Base-by-base conservation (phyloP, 2,797 vertebrate genomes). In the Falco berigora region DNA sequence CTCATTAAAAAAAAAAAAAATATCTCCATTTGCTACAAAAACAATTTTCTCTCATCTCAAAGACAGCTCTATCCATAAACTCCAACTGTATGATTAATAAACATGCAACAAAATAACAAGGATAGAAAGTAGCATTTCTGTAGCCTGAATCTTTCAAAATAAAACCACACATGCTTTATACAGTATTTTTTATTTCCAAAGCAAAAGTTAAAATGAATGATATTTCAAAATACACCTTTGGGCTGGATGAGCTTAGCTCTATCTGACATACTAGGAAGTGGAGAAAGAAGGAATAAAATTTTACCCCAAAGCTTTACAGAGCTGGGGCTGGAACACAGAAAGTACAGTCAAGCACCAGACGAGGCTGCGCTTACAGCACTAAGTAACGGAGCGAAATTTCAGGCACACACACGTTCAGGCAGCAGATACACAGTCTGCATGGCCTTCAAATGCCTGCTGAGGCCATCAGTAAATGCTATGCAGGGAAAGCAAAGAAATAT, bases 101-200 rank as follows among this genome's bases (percentile, higher is more conserved):
- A 71, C 21, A 73, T 2, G 61, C 4, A 28, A 76, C 19, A 88
- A 92, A 68, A 55, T n/a, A 91, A 47, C 23, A 73, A 18, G 32
- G 42, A 52, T 9, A 76, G 8, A 84, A 84, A 82, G 40, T 34
- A 88, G 53, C 69, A 73, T 84, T 88, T 75, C 52, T 46, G 46
- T 36, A 78, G 28, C 22, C 36, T 18, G 24, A 67, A 82, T 62
- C 14, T 59, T 90, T 47, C 28, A 50, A 75, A 83, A 88, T 56
- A 79, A 75, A 44, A 46, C 46, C 10, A 47, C 7, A 38, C 10
- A n/a, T 15, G 11, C n/a, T 83, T 92, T 56, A 72, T 44, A 74
- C 23, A 36, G 12, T 24, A 74, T 53, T 94, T 64, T 24, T 5
- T 36, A 69, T 59, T 86, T 94, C 73, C 46, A 94, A 88, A 50